Evolutionary conservation across 2,797 vertebrate species (phyloP).

Genomic region (Sandelia bainsii): DNA sequence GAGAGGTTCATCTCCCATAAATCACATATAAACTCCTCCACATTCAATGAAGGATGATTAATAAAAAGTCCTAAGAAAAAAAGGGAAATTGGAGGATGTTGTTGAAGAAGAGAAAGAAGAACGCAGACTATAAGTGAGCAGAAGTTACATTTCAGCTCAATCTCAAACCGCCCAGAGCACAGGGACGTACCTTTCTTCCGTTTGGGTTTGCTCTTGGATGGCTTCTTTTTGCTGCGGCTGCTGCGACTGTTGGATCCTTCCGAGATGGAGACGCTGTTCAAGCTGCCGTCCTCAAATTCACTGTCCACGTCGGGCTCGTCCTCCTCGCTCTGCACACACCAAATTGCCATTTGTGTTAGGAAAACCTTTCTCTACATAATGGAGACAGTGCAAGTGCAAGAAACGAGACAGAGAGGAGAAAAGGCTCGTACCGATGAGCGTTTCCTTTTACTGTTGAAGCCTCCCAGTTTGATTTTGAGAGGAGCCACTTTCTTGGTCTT

Average conservation of each 20-base stretch:
- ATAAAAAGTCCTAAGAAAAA: too few species aligned
- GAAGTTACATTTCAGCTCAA: too few species aligned
- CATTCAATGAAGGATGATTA: too few species aligned
- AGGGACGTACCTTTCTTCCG: conserved; percentile 81
- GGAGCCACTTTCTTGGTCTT: conserved; percentile 98
- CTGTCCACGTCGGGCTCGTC: conserved; percentile 96
- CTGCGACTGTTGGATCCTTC: conserved; percentile 96
- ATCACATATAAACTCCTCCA: too few species aligned
- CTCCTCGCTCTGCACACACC: conserved; percentile 90
- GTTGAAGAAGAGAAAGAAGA: not conserved
- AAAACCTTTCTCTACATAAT: too few species aligned
- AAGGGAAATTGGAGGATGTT: not conserved
- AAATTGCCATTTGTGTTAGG: not conserved
- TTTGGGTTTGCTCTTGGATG: conserved; percentile 93
- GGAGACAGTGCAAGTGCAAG: too few species aligned
- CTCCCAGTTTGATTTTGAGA: conserved; percentile 96
- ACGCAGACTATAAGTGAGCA: too few species aligned
- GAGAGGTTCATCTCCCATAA: not conserved
- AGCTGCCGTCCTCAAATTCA: conserved; percentile 95
- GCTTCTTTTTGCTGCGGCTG: conserved; percentile 93
- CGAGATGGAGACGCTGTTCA: conserved; percentile 95
- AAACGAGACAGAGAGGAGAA: accelerated
- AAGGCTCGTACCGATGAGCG: conserved; percentile 91
- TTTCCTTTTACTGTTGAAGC: conserved; percentile 96
- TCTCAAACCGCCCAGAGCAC: not conserved